phyloP scores from a whole-genome alignment of 2,888 invertebrate species.

The Stramonita haemastoma region DNA sequence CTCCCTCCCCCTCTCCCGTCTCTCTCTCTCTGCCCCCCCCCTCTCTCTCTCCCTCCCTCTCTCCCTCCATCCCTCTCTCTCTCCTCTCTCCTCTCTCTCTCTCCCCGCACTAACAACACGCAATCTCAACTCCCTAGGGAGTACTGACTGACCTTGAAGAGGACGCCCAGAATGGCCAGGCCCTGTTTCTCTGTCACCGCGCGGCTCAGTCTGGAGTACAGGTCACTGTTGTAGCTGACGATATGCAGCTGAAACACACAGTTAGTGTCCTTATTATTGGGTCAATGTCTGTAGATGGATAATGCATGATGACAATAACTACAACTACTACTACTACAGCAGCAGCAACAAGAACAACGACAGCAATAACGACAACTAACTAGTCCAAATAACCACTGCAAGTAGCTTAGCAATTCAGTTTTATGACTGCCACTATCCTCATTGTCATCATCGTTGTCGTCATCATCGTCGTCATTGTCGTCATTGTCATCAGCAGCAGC shows the following conservation, averaged over 20 bases:
- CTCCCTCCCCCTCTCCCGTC: neutral
- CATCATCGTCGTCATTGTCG: neutral
- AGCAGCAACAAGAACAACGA: too few species aligned
- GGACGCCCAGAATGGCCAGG: conserved; percentile 83
- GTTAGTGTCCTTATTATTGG: neutral
- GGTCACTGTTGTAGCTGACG: conserved; percentile 84
- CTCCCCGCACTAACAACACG: too few species aligned
- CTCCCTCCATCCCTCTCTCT: neutral
- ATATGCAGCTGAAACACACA: conserved; percentile 82
- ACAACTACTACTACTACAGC: too few species aligned
- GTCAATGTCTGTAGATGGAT: too few species aligned
- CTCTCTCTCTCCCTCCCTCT: neutral
- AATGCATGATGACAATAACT: too few species aligned
- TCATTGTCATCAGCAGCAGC: too few species aligned
- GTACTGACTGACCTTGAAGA: conserved; percentile 82
- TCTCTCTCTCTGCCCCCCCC: too few species aligned
- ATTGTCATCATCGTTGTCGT: neutral
- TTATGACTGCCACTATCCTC: neutral
- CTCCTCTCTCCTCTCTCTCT: neutral
- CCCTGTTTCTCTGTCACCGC: conserved; percentile 81
- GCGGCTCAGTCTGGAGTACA: conserved; percentile 79
- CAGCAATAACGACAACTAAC: too few species aligned
- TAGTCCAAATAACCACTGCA: too few species aligned
- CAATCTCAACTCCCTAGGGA: too few species aligned
- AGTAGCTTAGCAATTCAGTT: too few species aligned